These are phyloP conservation scores for Pocillopora meandrina DNA, from an alignment of 92 coral and sea anemone species.

Conservation along the genomic window DNA sequence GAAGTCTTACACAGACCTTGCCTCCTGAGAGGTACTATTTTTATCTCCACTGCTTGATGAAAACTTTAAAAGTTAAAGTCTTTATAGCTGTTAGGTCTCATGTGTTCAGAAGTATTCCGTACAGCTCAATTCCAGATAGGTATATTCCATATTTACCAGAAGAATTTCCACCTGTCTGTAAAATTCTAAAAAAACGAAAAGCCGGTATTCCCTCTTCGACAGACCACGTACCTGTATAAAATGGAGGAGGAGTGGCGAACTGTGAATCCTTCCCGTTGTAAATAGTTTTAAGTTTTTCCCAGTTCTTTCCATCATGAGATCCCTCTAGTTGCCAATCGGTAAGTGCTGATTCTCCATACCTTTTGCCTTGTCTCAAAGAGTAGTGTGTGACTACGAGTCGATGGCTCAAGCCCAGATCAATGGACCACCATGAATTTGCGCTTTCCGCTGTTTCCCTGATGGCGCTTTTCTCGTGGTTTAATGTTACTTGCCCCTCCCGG, in stretches of 20 bases:
- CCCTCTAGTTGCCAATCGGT: slow-evolving; percentile 72
- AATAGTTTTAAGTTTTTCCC: slow-evolving; percentile 43
- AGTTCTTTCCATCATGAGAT: slow-evolving; percentile 55
- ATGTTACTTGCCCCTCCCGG: no score
- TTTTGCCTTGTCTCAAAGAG: slow-evolving; percentile 76
- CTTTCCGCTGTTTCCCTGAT: neutral
- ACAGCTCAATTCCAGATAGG: slow-evolving; percentile 74
- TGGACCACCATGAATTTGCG: slow-evolving; percentile 66
- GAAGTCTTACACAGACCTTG: no score
- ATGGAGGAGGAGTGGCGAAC: slow-evolving; percentile 44
- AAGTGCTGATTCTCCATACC: slow-evolving; percentile 59
- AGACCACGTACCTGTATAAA: slow-evolving; percentile 62
- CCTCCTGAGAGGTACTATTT: no score
- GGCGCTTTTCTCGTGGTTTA: no score
- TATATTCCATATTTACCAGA: slow-evolving; percentile 63
- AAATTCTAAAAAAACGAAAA: slow-evolving; percentile 59
- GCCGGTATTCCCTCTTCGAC: slow-evolving; percentile 60
- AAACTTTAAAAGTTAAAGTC: no score
- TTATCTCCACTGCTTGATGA: no score
- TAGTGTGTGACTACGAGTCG: slow-evolving; percentile 61
- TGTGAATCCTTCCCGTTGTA: neutral
- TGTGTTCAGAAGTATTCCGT: slow-evolving; percentile 59
- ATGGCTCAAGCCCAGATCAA: slow-evolving; percentile 63
- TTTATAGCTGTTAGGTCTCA: no score
- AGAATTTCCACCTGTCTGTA: slow-evolving; percentile 76